Percentiles rank a stretch among this genome's conserved stretches.
Conservation (phyloP, 2,113 vertebrate species). For the Cinclus cinclus region DNA sequence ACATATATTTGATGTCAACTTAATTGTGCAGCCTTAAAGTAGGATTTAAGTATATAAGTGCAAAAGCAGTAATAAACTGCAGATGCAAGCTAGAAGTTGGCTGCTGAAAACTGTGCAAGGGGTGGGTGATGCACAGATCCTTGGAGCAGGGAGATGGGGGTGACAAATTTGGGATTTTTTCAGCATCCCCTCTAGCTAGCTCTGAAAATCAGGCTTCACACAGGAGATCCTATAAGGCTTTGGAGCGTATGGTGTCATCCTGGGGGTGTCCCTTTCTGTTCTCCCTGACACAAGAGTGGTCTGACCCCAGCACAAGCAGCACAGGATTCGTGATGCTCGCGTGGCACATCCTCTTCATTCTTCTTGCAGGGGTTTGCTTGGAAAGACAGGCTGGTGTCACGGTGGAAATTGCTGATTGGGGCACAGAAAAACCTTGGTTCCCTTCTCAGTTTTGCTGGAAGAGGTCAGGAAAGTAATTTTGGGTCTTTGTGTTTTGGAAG, state of each 20-base stretch:
- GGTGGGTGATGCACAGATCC: background rate
- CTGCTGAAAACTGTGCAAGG: background rate
- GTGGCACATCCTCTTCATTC: rapidly evolving
- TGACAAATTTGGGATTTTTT: background rate
- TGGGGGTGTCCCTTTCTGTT: background rate
- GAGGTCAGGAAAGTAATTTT: background rate
- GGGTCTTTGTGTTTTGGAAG: background rate
- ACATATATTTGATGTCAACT: background rate
- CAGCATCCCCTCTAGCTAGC: background rate
- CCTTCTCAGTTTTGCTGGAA: background rate
- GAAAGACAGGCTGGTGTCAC: background rate
- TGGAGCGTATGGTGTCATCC: background rate
- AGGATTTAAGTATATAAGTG: background rate
- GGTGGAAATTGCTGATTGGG: background rate
- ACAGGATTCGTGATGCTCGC: rapidly evolving
- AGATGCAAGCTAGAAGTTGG: background rate
- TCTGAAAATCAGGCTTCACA: background rate
- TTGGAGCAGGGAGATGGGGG: background rate
- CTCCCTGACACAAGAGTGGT: rapidly evolving
- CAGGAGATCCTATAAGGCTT: background rate
- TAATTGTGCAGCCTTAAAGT: constrained; percentile 20
- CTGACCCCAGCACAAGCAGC: background rate
- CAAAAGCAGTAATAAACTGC: background rate
- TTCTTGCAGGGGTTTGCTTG: background rate
- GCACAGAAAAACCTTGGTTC: background rate